Percentiles rank a stretch among this genome's conserved stretches.
These are phyloP conservation scores for Maccullochella peelii DNA, from an alignment of 2,113 vertebrate genomes.

Conservation along the genomic window DNA sequence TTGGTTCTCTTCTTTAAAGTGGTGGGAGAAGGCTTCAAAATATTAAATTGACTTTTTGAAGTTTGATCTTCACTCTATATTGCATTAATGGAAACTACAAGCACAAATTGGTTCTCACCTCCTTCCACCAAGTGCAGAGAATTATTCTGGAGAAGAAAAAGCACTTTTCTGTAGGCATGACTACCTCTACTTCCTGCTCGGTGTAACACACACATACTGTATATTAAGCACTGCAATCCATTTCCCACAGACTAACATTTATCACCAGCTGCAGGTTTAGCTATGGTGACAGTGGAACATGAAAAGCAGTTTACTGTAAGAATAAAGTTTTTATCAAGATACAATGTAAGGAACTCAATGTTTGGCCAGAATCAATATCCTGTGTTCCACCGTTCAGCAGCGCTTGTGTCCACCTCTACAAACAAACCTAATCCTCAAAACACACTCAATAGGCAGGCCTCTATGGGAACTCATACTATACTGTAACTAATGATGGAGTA, in stretches of 20 bases:
- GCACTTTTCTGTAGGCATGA: background rate
- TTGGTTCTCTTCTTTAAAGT: background rate
- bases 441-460: background rate
- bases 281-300: background rate
- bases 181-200: background rate
- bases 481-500: conserved; percentile 16
- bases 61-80: conserved; percentile 4
- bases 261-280: conserved; percentile 7
- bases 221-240: background rate
- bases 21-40: background rate
- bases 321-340: background rate
- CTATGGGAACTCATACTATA: background rate
- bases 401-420: background rate
- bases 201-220: background rate
- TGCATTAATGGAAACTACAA: background rate
- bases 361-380: conserved; percentile 30
- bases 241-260: conserved; percentile 13
- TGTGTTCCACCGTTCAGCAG: background rate
- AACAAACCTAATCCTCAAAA: conserved; percentile 8
- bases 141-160: conserved; percentile 35
- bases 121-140: background rate
- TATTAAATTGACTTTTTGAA: conserved; percentile 1
- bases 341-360: background rate
- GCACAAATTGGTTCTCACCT: background rate
- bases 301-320: background rate